These are phyloP conservation scores for Harpagifer antarcticus DNA, from an alignment of 2,797 vertebrate genomes.

Conservation along the genomic window DNA sequence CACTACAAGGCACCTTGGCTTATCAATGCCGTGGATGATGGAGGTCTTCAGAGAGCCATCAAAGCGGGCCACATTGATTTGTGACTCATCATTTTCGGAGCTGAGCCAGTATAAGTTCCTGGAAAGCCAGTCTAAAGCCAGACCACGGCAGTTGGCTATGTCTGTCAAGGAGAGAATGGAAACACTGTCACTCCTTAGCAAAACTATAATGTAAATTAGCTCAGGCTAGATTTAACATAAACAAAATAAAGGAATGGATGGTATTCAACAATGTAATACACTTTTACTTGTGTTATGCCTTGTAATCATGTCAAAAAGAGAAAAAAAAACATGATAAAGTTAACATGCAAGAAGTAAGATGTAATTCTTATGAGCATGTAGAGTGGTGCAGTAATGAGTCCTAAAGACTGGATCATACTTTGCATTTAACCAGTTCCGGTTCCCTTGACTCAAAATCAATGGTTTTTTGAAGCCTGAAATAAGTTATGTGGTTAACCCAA, in stretches of 20 bases:
- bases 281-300: not conserved
- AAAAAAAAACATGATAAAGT: not conserved
- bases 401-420: too few relatives aligned
- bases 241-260: not conserved
- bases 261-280: not conserved
- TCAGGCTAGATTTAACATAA: not conserved
- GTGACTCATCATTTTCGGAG: slow-evolving; percentile 98
- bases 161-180: slow-evolving; percentile 80
- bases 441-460: too few relatives aligned
- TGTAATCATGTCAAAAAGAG: not conserved
- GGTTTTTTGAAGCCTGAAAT: too few relatives aligned
- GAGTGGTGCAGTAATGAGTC: not conserved
- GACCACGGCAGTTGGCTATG: slow-evolving; percentile 94
- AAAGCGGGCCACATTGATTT: slow-evolving; percentile 97
- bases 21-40: slow-evolving; percentile 98
- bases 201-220: slow-evolving; percentile 3
- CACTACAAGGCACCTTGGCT: slow-evolving; percentile 95
- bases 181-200: not conserved
- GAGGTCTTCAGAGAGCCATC: slow-evolving; percentile 99
- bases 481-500: too few relatives aligned
- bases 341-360: not conserved
- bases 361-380: not conserved
- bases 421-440: too few relatives aligned
- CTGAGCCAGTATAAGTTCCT: slow-evolving; percentile 99
- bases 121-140: slow-evolving; percentile 98